Percentiles rank a stretch among this genome's conserved stretches.
phyloP scores from a whole-genome alignment of 1,140 invertebrate genomes.

The Aphis craccivora region DNA sequence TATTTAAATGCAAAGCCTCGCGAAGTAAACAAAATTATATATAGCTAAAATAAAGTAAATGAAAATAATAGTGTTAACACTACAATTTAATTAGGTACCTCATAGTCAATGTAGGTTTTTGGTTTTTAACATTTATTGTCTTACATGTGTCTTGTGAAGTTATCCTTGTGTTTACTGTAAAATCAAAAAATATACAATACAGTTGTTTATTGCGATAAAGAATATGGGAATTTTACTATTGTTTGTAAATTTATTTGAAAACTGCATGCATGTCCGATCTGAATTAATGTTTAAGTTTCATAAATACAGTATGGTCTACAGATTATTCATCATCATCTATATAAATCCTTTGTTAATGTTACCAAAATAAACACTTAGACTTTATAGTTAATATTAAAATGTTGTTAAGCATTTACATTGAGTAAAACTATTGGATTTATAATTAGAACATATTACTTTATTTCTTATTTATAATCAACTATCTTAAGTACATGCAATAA shows the following conservation, averaged over 20 bases:
- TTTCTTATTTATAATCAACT: background rate
- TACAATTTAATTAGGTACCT: slow-evolving; percentile 44
- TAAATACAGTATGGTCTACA: background rate
- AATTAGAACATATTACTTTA: background rate
- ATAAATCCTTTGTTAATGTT: background rate
- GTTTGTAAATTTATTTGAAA: background rate
- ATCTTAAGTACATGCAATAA: background rate
- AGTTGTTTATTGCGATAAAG: background rate
- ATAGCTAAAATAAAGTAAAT: background rate
- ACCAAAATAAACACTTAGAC: background rate
- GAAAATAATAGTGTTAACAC: slow-evolving; percentile 12
- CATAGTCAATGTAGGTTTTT: slow-evolving; percentile 51
- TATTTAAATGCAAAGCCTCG: background rate
- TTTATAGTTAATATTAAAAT: background rate
- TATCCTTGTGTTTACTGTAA: slow-evolving; percentile 56
- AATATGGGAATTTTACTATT: background rate
- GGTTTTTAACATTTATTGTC: slow-evolving; percentile 40
- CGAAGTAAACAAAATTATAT: background rate
- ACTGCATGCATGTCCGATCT: background rate
- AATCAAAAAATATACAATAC: slow-evolving; percentile 44
- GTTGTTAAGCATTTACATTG: background rate
- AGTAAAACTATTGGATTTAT: background rate
- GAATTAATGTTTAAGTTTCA: background rate
- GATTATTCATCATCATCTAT: background rate
- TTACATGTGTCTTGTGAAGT: slow-evolving; percentile 41